A percentile compares a stretch with the other conserved stretches of the same genome.
Evolutionary conservation across 2,888 invertebrate species (phyloP).

Genomic region (Cryptus armator): DNA sequence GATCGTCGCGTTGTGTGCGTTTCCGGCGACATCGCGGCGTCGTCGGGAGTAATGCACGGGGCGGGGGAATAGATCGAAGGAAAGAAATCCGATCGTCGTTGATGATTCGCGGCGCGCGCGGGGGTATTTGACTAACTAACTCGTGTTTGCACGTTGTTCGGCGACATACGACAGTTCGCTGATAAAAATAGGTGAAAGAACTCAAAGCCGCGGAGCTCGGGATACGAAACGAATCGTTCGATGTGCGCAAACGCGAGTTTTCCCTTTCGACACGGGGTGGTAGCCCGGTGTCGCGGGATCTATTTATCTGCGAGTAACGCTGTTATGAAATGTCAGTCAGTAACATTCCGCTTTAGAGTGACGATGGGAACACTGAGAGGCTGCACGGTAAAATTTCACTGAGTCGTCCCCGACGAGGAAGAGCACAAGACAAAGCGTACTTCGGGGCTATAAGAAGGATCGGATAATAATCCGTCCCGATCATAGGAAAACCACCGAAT

Average conservation of each 20-base stretch:
- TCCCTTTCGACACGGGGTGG: conserved; percentile 1
- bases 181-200: conserved; percentile 72
- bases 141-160: conserved; percentile 47
- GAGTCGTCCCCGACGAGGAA: conserved; percentile 1
- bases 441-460: conserved; percentile 24
- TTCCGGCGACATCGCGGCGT: conserved; percentile 51
- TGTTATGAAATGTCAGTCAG: conserved; percentile 75
- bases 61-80: conserved; percentile 13
- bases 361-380: conserved; percentile 72
- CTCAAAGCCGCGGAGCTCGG: conserved; percentile 52
- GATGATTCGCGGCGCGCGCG: conserved; percentile 7
- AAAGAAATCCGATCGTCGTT: conserved; percentile 1
- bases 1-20: conserved; percentile 56
- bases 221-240: background rate
- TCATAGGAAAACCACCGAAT: conserved; percentile 44
- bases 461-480: conserved; percentile 57
- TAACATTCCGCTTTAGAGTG: conserved; percentile 71
- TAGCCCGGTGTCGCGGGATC: conserved; percentile 50
- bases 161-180: conserved; percentile 29
- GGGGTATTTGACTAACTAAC: conserved; percentile 46
- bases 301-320: conserved; percentile 74
- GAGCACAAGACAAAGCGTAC: conserved; percentile 29
- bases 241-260: conserved; percentile 60
- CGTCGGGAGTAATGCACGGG: conserved; percentile 10
- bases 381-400: conserved; percentile 53